Base-by-base conservation (phyloP, 2,797 vertebrate genomes). In the Malacoctenus gilli region DNA sequence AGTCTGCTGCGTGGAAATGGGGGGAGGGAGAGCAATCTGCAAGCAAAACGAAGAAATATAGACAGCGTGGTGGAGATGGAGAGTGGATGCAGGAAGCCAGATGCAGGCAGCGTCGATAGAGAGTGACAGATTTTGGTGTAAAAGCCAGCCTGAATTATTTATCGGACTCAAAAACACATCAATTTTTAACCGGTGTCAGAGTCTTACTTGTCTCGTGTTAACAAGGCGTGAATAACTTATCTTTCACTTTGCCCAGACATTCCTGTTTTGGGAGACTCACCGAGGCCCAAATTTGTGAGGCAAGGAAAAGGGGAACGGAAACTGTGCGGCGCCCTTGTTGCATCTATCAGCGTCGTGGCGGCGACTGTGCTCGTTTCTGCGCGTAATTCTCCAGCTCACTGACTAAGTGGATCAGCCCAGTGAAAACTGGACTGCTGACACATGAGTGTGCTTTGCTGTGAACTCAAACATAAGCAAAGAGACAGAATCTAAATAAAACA, bases 81-180 rank as follows among this genome's bases (percentile, higher is more conserved):
- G 36, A 52, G 18, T 43, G n/a, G n/a, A n/a, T n/a, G n/a, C 32
- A 50, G 42, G 44, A 13, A 30, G 11, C 63, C 20, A 16, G 22
- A 38, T 38, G 25, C 4, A 61, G 46, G 58, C 74, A 28, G 64
- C 53, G 87, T 43, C 57, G 53, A 85, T 71, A 49, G 57, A 80
- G 52, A 61, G 59, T 73, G 81, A 70, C 80, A 79, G 68, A 75
- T 68, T 64, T 84, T 57, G 56, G 63, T 75, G 75, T 59, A 83
- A 87, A 72, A 83, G 63, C 68, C n/a, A 2, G 7, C 58, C 21
- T 90, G 42, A 88, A 90, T 90, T 72, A 89, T 89, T 90, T 48
- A 90, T 83, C 60, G 37, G 66, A 59, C 40, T 78, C 16, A 50
- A 75, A 88, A 83, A 77, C 61, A 54, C 69, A 77, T 91, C 47